Percentiles rank a stretch among this genome's conserved stretches.
Evolutionary conservation across 2,888 invertebrate species (phyloP).

Genomic region (Lypha dubia): DNA sequence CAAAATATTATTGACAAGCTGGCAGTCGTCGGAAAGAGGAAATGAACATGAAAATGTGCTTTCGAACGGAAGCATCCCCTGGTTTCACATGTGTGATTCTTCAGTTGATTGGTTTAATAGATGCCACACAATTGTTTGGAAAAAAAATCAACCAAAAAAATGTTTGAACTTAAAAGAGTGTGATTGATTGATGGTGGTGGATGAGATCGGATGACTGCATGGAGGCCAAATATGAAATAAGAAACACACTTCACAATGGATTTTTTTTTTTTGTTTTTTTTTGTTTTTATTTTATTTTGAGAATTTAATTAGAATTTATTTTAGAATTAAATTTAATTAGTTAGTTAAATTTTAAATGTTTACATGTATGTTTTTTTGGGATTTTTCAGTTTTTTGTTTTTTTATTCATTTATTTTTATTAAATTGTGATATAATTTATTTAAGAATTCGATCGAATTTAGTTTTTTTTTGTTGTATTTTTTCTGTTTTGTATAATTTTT

Average conservation of each 20-base stretch:
- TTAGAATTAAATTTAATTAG: conserved; percentile 73
- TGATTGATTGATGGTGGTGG: neutral
- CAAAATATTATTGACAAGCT: conserved; percentile 44
- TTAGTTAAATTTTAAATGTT: conserved; percentile 73
- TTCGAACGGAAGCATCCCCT: conserved; percentile 35
- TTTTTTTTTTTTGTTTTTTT: conserved; percentile 45
- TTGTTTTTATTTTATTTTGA: conserved; percentile 69
- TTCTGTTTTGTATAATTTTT: conserved; percentile 49
- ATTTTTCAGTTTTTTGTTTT: conserved; percentile 54
- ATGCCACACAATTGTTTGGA: conserved; percentile 17
- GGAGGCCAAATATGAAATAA: neutral
- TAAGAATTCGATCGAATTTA: conserved; percentile 73
- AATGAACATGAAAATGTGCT: conserved; percentile 48
- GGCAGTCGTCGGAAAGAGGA: conserved; percentile 40
- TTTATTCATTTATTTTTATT: conserved; percentile 70
- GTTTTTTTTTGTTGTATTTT: conserved; percentile 46
- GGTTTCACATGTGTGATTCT: conserved; percentile 38
- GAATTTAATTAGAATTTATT: conserved; percentile 73
- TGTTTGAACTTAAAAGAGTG: neutral
- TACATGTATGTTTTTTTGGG: conserved; percentile 72
- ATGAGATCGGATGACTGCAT: no score
- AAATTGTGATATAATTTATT: conserved; percentile 73
- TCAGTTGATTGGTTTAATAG: conserved; percentile 15
- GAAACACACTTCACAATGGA: conserved; percentile 23
- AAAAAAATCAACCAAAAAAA: neutral